phyloP scores from a whole-genome alignment of 2,797 vertebrate species.

The Gouania willdenowi region DNA sequence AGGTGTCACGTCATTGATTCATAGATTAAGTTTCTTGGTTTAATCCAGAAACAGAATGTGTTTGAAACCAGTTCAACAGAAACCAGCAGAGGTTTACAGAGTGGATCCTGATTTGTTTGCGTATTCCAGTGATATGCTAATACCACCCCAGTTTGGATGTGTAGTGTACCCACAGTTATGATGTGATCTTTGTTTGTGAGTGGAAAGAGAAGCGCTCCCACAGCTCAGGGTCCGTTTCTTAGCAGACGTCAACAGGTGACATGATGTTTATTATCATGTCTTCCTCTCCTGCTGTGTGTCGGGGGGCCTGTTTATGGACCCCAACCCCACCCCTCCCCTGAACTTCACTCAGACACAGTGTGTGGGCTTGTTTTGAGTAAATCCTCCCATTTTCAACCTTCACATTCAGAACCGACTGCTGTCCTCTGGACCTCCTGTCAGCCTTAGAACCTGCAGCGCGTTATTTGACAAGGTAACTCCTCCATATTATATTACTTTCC shows the following conservation, averaged over 20 bases:
- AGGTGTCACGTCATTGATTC: no score
- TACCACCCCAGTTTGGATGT: no score
- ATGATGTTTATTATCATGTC: constrained; percentile 10
- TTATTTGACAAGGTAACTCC: constrained; percentile 83
- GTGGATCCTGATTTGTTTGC: no score
- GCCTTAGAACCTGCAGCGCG: constrained; percentile 84
- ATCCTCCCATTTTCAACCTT: constrained; percentile 75
- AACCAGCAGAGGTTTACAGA: no score
- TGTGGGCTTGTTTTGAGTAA: constrained; percentile 74
- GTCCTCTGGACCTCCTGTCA: constrained; percentile 82
- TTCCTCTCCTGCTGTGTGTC: constrained; percentile 13
- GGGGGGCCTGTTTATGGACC: constrained; percentile 12
- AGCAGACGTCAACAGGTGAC: constrained; percentile 8
- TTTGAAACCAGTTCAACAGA: no score
- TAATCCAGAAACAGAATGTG: no score
- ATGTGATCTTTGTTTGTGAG: no score
- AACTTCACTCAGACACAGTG: constrained; percentile 53
- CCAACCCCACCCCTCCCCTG: constrained; percentile 27
- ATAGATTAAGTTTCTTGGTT: no score
- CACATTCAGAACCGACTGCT: constrained; percentile 84
- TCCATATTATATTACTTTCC: constrained; percentile 68
- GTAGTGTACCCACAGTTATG: no score
- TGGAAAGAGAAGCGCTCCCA: no score
- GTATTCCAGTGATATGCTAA: no score
- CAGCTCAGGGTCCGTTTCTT: no score